phyloP scores from a whole-genome alignment of 1,140 invertebrate genomes.

The Drosophila sulfurigaster region DNA sequence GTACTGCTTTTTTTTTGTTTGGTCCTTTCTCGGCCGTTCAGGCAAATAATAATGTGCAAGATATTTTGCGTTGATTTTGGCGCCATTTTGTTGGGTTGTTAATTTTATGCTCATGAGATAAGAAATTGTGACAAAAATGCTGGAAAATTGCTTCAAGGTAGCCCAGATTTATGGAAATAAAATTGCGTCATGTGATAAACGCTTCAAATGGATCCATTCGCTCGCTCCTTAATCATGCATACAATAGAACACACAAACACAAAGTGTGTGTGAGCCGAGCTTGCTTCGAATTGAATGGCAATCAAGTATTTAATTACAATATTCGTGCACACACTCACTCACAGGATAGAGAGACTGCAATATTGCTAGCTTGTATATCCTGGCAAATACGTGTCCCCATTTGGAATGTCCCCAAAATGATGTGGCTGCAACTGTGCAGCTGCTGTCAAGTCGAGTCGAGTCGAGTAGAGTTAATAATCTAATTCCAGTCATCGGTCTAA shows the following conservation, averaged over 20 bases:
- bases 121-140: constrained; percentile 77
- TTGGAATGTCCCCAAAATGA: neutral
- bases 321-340: neutral
- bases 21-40: neutral
- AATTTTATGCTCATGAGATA: constrained; percentile 80
- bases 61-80: constrained; percentile 64
- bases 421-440: neutral
- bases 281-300: neutral
- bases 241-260: neutral
- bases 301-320: constrained; percentile 4
- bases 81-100: constrained; percentile 77
- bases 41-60: constrained; percentile 31
- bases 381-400: neutral
- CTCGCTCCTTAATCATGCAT: neutral
- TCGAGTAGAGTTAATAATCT: constrained; percentile 22
- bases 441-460: neutral
- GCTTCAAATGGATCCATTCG: constrained; percentile 13
- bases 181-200: constrained; percentile 48
- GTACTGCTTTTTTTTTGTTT: neutral
- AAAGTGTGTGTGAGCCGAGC: neutral
- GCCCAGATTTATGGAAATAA: constrained; percentile 57
- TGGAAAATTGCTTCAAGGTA: constrained; percentile 72
- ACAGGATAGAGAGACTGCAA: neutral
- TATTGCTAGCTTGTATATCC: neutral
- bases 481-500: constrained; percentile 2